phyloP scores from a whole-genome alignment of 2,888 invertebrate species.

The Tridacna crocea region DNA sequence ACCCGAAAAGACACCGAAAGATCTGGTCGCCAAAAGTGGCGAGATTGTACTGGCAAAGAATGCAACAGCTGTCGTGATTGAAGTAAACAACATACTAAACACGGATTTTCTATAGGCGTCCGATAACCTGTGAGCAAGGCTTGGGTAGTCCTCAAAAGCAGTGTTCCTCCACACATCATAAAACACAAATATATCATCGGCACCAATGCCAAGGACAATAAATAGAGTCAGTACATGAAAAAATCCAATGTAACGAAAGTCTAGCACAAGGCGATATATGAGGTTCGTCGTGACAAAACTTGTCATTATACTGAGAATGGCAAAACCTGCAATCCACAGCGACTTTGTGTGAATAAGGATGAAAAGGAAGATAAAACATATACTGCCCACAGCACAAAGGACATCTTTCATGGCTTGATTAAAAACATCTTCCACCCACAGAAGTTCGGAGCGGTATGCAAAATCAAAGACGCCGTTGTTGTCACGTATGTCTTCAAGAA shows the following conservation, averaged over 20 bases:
- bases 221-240: conserved; percentile 74
- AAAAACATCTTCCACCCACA: conserved; percentile 63
- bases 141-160: conserved; percentile 57
- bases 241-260: conserved; percentile 73
- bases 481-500: conserved; percentile 36
- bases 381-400: conserved; percentile 67
- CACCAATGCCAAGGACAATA: conserved; percentile 74
- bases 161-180: conserved; percentile 74
- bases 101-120: conserved; percentile 71
- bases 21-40: conserved; percentile 72
- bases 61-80: conserved; percentile 72
- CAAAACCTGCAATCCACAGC: conserved; percentile 69
- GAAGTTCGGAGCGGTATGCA: conserved; percentile 56
- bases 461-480: conserved; percentile 59
- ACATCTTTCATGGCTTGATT: conserved; percentile 68
- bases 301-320: conserved; percentile 69
- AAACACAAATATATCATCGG: conserved; percentile 76
- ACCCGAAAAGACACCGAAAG: conserved; percentile 78
- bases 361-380: conserved; percentile 69
- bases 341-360: conserved; percentile 73
- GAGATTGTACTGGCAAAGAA: conserved; percentile 75
- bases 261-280: conserved; percentile 70
- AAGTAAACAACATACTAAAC: conserved; percentile 74
- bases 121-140: conserved; percentile 68
- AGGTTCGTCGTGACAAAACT: conserved; percentile 72